Evolutionary conservation across 1,140 invertebrate species (phyloP).

Genomic region (Drosophila kanapiae): DNA sequence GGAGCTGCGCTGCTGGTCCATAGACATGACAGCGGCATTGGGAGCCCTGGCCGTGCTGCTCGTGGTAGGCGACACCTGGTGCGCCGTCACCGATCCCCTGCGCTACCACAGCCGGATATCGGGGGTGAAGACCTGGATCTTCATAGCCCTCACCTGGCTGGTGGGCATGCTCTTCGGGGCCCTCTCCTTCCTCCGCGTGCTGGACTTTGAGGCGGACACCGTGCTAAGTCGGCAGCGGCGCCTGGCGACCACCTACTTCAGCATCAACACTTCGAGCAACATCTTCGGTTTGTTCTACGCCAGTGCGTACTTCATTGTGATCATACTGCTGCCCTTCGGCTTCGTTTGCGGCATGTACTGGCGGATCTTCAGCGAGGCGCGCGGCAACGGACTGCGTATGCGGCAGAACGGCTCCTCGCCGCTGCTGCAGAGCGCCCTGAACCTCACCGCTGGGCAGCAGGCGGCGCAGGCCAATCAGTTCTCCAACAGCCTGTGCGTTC

Average conservation of each 20-base stretch:
- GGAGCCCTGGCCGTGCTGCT: conserved; percentile 90
- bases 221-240: conserved; percentile 62
- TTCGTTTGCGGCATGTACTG: conserved; percentile 90
- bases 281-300: conserved; percentile 81
- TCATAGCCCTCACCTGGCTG: conserved; percentile 90
- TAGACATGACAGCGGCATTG: conserved; percentile 81
- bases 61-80: conserved; percentile 94
- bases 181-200: conserved; percentile 84
- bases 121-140: conserved; percentile 89
- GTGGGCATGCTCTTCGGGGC: conserved; percentile 87
- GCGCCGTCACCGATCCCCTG: conserved; percentile 94
- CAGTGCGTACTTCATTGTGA: conserved; percentile 86
- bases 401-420: conserved; percentile 88
- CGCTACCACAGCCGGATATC: conserved; percentile 93
- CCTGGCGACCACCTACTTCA: conserved; percentile 69
- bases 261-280: conserved; percentile 64
- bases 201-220: conserved; percentile 73
- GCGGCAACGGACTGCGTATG: conserved; percentile 89
- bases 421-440: conserved; percentile 85
- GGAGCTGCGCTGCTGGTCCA: conserved; percentile 79
- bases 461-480: conserved; percentile 84
- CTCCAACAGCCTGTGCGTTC: conserved; percentile 72
- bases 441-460: conserved; percentile 78
- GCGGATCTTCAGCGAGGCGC: conserved; percentile 90
- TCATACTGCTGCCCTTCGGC: conserved; percentile 89